phyloP scores from a whole-genome alignment of 2,113 vertebrate species.

The Sturnira hondurensis region DNA sequence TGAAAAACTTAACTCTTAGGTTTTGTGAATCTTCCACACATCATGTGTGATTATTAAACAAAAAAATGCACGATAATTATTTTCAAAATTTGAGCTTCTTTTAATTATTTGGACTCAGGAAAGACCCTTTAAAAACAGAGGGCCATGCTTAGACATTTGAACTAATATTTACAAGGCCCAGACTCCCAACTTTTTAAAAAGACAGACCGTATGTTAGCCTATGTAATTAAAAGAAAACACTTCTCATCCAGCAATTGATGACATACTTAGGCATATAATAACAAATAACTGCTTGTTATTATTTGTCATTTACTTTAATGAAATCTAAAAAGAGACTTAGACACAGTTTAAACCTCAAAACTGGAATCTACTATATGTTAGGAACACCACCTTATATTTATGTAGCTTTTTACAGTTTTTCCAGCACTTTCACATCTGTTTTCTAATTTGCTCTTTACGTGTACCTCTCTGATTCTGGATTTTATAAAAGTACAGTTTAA shows the following conservation, averaged over 20 bases:
- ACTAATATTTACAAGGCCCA: neutral
- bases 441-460: neutral
- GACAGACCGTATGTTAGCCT: neutral
- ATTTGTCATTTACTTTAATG: neutral
- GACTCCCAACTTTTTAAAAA: neutral
- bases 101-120: neutral
- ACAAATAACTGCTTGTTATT: neutral
- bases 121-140: neutral
- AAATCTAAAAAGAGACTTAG: neutral
- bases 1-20: neutral
- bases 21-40: neutral
- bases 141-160: neutral
- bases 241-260: neutral
- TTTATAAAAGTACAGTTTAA: neutral
- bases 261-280: neutral
- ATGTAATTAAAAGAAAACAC: neutral
- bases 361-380: neutral
- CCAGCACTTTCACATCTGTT: neutral
- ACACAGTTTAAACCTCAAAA: neutral
- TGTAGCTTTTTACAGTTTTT: neutral
- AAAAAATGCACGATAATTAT: neutral
- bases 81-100: neutral
- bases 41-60: neutral
- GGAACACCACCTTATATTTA: neutral
- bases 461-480: neutral